Conservation (phyloP, 2,888 invertebrate genomes). For the Drosophila nr. perissopoda region DNA sequence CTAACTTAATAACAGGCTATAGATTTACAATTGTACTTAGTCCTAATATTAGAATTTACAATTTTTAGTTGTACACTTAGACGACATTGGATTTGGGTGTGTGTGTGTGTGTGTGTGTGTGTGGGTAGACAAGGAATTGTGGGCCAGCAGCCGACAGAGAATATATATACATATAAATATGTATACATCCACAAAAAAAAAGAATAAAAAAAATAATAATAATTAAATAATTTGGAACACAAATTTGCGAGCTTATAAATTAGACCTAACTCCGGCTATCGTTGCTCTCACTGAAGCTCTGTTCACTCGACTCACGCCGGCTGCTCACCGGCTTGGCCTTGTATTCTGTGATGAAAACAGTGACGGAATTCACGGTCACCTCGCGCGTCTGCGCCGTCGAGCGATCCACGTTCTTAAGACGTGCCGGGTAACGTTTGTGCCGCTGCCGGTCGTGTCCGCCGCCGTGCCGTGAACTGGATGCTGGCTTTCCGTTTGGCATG, state of each 20-base stretch:
- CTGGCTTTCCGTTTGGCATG: conserved; percentile 85
- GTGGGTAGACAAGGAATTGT: conserved; percentile 17
- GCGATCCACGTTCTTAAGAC: conserved; percentile 96
- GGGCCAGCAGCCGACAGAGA: conserved; percentile 22
- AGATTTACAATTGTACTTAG: conserved; percentile 73
- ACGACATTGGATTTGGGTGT: conserved; percentile 49
- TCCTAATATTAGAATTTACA: conserved; percentile 80
- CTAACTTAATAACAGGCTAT: conserved; percentile 68
- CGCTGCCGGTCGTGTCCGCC: conserved; percentile 86
- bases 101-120: conserved; percentile 5
- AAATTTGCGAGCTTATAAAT: conserved; percentile 24
- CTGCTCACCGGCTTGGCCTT: conserved; percentile 89
- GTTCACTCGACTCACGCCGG: conserved; percentile 84
- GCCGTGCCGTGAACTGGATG: conserved; percentile 83
- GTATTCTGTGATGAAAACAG: conserved; percentile 98
- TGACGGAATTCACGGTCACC: conserved; percentile 98
- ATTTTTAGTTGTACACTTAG: conserved; percentile 62
- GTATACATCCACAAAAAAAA: conserved; percentile 9
- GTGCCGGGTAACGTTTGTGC: conserved; percentile 89
- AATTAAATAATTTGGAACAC: conserved; percentile 35
- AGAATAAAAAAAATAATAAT: not conserved
- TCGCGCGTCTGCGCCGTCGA: conserved; percentile 96
- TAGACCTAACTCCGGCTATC: conserved; percentile 85
- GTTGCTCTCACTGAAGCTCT: conserved; percentile 85
- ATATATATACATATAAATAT: conserved; percentile 17